Base-by-base conservation (phyloP, 2,113 vertebrate species). In the Gulo gulo region DNA sequence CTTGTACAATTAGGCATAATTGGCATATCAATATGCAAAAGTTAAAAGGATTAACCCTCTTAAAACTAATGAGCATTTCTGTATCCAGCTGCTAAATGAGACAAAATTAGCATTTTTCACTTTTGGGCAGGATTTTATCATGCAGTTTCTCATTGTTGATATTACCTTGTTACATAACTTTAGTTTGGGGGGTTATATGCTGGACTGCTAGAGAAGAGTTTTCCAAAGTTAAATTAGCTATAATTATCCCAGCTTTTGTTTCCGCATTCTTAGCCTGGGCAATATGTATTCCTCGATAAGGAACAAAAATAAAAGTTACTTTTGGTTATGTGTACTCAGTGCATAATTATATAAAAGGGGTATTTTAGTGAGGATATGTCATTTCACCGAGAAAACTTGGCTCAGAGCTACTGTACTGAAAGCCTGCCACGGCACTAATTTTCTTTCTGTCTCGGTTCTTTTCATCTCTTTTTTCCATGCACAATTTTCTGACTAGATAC, bases 21-120 rank as follows among this genome's bases (percentile, higher is more conserved):
- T 99, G 99, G 99, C 99, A 99, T 99, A 99, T 99, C 99, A 99
- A 99, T 99, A 99, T 99, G 99, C 99, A 99, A 99, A 99, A 99
- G 99, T 99, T 99, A 99, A 99, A 99, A 99, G 99, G 99, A 99
- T 99, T 99, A 99, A 99, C 99, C 99, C 99, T 99, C 99, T 99
- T 99, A 99, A 99, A 99, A 99, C 99, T 99, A 99, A 99, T 99
- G 99, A 99, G 99, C 99, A 99, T 99, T 99, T 99, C 99, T 99
- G 98, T 99, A 99, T 99, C 99, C 99, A 99, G 99, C 99, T 99
- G 99, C 99, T 99, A 99, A 99, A 99, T 99, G 99, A 99, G 99
- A 99, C 99, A 99, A 99, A 99, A 99, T 99, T 99, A 99, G 99
- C 99, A 99, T 99, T 99, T 99, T 99, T 99, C 99, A 99, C 99